Evolutionary conservation across 2,888 invertebrate species (phyloP), one percentile per base, ranked within the genome.

Genomic region (Thereva unica): DNA sequence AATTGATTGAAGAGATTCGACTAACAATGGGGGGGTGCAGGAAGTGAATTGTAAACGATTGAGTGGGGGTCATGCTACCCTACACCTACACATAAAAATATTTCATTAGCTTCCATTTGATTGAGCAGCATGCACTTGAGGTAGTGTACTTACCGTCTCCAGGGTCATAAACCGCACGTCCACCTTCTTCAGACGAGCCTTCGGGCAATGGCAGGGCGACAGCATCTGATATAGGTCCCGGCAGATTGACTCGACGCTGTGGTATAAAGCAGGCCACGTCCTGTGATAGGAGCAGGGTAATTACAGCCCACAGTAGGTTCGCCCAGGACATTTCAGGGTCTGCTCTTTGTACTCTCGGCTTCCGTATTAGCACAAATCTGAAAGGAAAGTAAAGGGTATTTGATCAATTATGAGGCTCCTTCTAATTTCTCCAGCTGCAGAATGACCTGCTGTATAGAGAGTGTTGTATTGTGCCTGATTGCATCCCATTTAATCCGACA

Each of bases 121-220:
- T 47, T 47, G 47, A n/a, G 5, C n/a, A n/a, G 5, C n/a, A 10
- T 47, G 1, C 12, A 3, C 10, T 5, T 12, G 10, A 4, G n/a
- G 47, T 47, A n/a, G 12, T n/a, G 23, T 65, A 77, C 80, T 79
- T 71, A 80, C 80, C 80, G 76, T 80, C 80, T 49, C 80, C 80
- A 41, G 80, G 78, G 77, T 80, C 79, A 68, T 80, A 80, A 72
- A 78, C 77, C 41, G 75, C 75, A 50, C 78, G 76, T 65, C 76
- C 76, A 61, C 71, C 72, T 52, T 74, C 73, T 64, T 72, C 70
- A 8, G 68, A n/a, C 6, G 41, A 49, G 1, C 34, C 7, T 38
- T 59, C 47, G 10, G 45, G 37, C 47, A 47, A 10, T 38, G 50
- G 49, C 7, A 68, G 38, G 9, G 45, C 35, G 49, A 54, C 68